Conservation (phyloP, 2,113 vertebrate genomes). For the Sander lucioperca region DNA sequence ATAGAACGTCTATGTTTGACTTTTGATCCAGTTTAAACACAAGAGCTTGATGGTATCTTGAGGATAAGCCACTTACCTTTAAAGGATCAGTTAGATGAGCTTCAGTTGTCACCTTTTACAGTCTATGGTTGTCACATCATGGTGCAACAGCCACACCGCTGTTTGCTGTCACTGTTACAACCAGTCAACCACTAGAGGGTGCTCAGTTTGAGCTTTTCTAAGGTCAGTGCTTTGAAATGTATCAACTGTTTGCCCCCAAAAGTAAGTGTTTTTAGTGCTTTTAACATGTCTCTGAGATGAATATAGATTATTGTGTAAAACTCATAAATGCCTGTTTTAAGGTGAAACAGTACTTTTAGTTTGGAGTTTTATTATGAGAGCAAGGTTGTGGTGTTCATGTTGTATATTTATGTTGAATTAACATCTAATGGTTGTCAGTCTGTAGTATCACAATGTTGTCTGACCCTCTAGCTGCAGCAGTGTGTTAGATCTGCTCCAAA, state of each 20-base stretch:
- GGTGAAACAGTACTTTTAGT: background rate
- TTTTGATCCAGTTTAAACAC: constrained; percentile 27
- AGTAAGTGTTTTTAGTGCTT: background rate
- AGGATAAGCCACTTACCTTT: constrained; percentile 58
- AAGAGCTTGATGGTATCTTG: background rate
- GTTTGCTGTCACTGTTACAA: background rate
- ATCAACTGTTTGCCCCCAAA: background rate
- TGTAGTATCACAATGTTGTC: background rate
- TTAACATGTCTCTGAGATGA: background rate
- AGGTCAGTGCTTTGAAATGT: constrained; percentile 5
- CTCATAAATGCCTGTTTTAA: constrained; percentile 5
- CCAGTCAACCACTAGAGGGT: constrained; percentile 35
- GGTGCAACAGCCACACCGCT: background rate
- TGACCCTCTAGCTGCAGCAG: background rate
- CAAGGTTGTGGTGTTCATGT: background rate
- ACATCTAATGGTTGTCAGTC: background rate
- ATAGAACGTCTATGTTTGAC: background rate
- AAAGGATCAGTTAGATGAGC: constrained; percentile 39
- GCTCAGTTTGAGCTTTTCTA: constrained; percentile 6
- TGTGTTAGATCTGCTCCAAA: background rate
- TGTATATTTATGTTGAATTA: constrained; percentile 2
- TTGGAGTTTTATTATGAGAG: background rate
- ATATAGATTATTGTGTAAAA: background rate
- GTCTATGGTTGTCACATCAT: too few relatives aligned
- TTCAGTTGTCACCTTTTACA: constrained; percentile 33